A percentile compares a stretch with the other conserved stretches of the same genome.
Evolutionary conservation across 1,140 invertebrate species (phyloP).

Genomic region (Laodelphax striatellus): DNA sequence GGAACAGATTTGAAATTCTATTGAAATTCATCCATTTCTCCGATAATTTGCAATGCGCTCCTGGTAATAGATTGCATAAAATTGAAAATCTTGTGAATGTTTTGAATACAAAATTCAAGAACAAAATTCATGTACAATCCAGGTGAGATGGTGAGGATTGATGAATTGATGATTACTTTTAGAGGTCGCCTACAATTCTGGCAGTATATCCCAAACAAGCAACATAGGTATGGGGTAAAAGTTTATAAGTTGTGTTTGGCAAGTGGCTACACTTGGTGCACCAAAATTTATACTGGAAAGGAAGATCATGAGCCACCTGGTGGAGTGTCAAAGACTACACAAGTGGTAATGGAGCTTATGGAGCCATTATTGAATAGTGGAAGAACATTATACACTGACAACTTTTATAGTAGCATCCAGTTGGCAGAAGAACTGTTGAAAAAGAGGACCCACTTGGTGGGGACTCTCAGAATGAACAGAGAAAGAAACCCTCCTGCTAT

Average conservation of each 20-base stretch:
- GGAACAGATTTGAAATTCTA: conserved; percentile 10
- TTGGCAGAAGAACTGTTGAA: conserved; percentile 18
- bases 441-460: conserved; percentile 15
- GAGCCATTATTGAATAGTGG: conserved; percentile 15
- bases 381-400: conserved; percentile 23
- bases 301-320: neutral
- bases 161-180: conserved; percentile 32
- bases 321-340: neutral
- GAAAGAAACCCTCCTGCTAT: conserved; percentile 7
- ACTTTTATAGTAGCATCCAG: conserved; percentile 22
- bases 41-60: neutral
- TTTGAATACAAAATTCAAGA: conserved; percentile 15
- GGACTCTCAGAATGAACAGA: conserved; percentile 14
- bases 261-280: conserved; percentile 22
- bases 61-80: conserved; percentile 16
- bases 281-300: conserved; percentile 25
- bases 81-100: conserved; percentile 14
- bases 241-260: conserved; percentile 26
- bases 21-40: conserved; percentile 11
- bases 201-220: conserved; percentile 33
- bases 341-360: conserved; percentile 17
- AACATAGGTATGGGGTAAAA: conserved; percentile 31
- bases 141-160: conserved; percentile 26
- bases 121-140: conserved; percentile 14
- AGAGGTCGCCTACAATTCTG: conserved; percentile 29